Base-by-base conservation (phyloP, 1,140 invertebrate genomes). In the Globodera rostochiensis region DNA sequence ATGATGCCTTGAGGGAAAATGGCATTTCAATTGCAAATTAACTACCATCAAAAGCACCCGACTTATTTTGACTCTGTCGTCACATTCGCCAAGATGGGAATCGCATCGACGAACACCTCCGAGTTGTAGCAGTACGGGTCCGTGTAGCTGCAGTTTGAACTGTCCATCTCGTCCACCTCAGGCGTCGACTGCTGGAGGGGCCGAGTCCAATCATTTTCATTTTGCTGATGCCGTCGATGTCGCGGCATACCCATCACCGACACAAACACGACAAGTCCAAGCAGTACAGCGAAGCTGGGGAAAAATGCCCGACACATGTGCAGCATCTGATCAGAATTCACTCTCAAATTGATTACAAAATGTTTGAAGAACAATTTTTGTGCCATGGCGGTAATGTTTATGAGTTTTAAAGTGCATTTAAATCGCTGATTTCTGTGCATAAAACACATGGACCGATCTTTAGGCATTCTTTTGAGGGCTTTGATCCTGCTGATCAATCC, bases 91-190 rank as follows among this genome's bases (percentile, higher is more conserved):
- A 13, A 1, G 5, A 64, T 64, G 13, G 57, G 57, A 11, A 64
- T 15, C 57, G 57, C 57, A 15, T 64, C 57, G 57, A 64, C 19
- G 57, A 64, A 64, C 57, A 19, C 57, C 57, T 64, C 57, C 57
- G 57, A 64, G 57, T 64, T 64, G 57, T 64, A 64, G 57, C 57
- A 64, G 57, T 64, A 64, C 57, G 57, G 57, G 57, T 64, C 57
- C 57, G 57, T 64, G 57, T 64, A 64, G 57, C 57, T 64, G 57
- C 57, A 64, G 15, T 64, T 64, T 64, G 57, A 19, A 64, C 13
- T 64, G 13, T 64, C 57, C 13, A 53, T 53, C 3, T 36, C 36
- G 50, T 53, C 57, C 57, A 36, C 36, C 36, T 36, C 36, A 36
- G 57, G 5, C 19, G 57, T 19, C 57, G 57, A 6, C 57, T 11